A percentile compares a stretch with the other conserved stretches of the same genome.
Conservation (phyloP, 2,797 vertebrate species). For the Darevskia nairensis region DNA sequence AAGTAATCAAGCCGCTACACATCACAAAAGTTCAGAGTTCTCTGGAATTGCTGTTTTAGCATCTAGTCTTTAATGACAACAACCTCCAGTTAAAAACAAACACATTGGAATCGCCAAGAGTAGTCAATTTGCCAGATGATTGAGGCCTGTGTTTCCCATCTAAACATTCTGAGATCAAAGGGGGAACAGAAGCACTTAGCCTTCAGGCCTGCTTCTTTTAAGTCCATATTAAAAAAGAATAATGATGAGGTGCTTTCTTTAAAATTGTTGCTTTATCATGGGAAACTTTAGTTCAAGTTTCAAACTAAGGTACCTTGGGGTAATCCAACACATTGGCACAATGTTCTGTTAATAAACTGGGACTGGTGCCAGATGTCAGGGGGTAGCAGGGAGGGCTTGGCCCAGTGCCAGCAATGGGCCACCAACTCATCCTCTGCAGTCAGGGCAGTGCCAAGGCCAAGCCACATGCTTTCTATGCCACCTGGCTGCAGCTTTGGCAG, state of each 20-base stretch:
- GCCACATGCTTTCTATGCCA: too few relatives aligned
- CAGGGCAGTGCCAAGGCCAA: too few relatives aligned
- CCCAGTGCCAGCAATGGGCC: too few relatives aligned
- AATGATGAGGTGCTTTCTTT: slow-evolving; percentile 1
- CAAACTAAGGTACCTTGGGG: neutral
- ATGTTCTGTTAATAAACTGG: too few relatives aligned
- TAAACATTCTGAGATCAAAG: slow-evolving; percentile 16
- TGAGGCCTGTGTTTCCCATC: slow-evolving; percentile 16
- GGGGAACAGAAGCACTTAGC: slow-evolving; percentile 13
- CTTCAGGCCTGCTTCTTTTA: slow-evolving; percentile 25
- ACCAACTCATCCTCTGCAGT: too few relatives aligned
- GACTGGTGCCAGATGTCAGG: too few relatives aligned
- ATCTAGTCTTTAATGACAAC: slow-evolving; percentile 31
- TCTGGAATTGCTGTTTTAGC: slow-evolving; percentile 36
- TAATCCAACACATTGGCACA: neutral
- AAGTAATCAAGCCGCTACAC: neutral
- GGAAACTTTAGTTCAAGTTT: neutral
- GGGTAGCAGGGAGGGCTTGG: too few relatives aligned
- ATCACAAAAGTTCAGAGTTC: slow-evolving; percentile 50
- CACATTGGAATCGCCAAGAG: neutral
- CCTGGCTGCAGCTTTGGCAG: too few relatives aligned
- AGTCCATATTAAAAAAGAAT: slow-evolving; percentile 30
- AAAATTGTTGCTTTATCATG: neutral
- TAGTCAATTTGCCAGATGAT: neutral
- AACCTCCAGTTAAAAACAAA: neutral